Percentiles rank a stretch among this genome's conserved stretches.
These are phyloP conservation scores for Dioctria linearis DNA, from an alignment of 2,888 invertebrate species.

Conservation along the genomic window DNA sequence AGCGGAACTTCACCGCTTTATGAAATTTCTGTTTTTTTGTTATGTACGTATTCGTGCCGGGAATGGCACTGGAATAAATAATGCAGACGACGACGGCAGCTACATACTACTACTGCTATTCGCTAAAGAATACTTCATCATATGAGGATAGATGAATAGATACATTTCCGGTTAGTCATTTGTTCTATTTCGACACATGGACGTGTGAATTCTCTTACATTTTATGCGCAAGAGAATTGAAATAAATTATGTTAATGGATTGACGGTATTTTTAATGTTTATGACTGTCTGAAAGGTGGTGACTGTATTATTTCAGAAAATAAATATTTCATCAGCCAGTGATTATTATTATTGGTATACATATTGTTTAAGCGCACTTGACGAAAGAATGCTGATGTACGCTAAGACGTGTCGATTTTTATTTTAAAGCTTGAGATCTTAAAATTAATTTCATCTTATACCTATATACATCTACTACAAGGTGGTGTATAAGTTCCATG, in stretches of 20 bases:
- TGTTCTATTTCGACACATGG: constrained; percentile 39
- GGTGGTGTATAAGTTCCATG: no score
- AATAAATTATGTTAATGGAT: neutral
- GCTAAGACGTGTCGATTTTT: no score
- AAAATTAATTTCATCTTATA: no score
- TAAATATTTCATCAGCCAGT: no score
- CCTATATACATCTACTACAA: no score
- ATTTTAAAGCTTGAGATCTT: no score
- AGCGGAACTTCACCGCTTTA: constrained; percentile 38
- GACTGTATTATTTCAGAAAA: no score
- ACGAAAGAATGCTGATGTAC: no score
- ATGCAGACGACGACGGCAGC: neutral
- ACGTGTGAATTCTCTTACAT: constrained; percentile 24
- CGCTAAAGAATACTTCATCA: neutral
- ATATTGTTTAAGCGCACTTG: no score
- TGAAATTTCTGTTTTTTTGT: constrained; percentile 17
- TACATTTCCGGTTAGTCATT: constrained; percentile 45
- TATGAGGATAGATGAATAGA: constrained; percentile 32
- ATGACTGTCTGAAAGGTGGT: neutral
- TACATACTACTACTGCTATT: neutral
- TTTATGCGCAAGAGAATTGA: neutral
- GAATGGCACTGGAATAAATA: neutral
- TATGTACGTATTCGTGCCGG: neutral
- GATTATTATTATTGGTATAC: no score
- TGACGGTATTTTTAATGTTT: neutral